These are phyloP conservation scores for Girardinus metallicus DNA, from an alignment of 2,797 vertebrate genomes.

Conservation along the genomic window DNA sequence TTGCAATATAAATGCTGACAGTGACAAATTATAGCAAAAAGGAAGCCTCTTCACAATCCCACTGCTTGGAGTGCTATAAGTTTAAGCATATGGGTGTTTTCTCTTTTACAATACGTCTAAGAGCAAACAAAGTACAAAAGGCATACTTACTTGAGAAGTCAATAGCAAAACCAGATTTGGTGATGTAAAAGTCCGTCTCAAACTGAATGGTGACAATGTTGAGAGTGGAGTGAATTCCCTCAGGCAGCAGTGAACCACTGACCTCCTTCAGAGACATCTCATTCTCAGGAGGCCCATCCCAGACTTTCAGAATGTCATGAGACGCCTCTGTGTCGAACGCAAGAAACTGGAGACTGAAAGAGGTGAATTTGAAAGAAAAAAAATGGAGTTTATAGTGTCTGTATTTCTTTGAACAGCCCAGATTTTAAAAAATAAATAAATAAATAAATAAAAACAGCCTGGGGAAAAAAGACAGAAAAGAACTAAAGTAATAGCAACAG, in stretches of 20 bases:
- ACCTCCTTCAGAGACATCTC: slow-evolving; percentile 96
- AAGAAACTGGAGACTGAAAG: slow-evolving; percentile 92
- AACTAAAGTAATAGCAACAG: slow-evolving; percentile 20
- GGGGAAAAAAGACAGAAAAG: slow-evolving; percentile 5
- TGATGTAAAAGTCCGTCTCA: slow-evolving; percentile 98
- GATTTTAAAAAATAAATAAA: background rate
- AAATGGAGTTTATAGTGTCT: slow-evolving; percentile 12
- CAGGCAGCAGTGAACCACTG: slow-evolving; percentile 94
- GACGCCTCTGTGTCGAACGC: slow-evolving; percentile 98
- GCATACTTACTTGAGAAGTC: slow-evolving; percentile 95
- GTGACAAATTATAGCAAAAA: background rate
- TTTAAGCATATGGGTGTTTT: background rate
- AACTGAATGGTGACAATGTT: slow-evolving; percentile 96
- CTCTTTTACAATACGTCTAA: background rate
- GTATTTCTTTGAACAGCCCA: background rate
- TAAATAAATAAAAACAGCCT: background rate
- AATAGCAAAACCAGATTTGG: slow-evolving; percentile 97
- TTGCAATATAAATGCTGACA: slow-evolving; percentile 5
- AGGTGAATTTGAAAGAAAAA: slow-evolving; percentile 13
- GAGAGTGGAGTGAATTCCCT: slow-evolving; percentile 96
- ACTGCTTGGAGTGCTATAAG: background rate
- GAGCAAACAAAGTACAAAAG: slow-evolving; percentile 4
- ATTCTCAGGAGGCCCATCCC: slow-evolving; percentile 95
- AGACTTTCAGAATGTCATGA: slow-evolving; percentile 95
- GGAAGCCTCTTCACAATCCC: background rate